Evolutionary conservation across 2,113 vertebrate genomes (phyloP).

Genomic region (Perccottus glenii): DNA sequence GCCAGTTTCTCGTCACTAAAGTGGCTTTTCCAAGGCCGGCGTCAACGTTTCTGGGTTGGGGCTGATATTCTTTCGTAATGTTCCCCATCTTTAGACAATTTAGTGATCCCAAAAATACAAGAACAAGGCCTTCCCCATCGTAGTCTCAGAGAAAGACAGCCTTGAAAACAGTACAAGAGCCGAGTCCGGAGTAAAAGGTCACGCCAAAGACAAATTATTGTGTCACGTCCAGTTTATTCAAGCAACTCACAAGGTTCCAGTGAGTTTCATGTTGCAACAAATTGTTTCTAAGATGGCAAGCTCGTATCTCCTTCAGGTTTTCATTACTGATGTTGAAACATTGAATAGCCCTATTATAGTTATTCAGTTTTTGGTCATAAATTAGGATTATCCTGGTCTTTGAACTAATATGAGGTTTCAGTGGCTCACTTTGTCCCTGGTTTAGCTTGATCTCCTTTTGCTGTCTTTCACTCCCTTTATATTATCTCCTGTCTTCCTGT

Average conservation of each 20-base stretch:
- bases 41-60: constrained; percentile 26
- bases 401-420: no score
- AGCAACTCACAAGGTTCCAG: not conserved
- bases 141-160: not conserved
- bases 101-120: constrained; percentile 22
- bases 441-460: no score
- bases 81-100: constrained; percentile 23
- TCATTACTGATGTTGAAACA: no score
- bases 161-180: not conserved
- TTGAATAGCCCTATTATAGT: no score
- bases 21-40: constrained; percentile 40
- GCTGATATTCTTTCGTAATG: constrained; percentile 13
- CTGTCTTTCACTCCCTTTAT: no score
- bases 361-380: no score
- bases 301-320: no score
- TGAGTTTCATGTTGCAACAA: not conserved
- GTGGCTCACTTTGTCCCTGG: no score
- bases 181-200: not conserved
- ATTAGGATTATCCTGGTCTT: no score
- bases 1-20: constrained; percentile 28
- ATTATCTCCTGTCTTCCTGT: no score
- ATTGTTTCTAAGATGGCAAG: no score
- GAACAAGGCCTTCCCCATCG: not conserved
- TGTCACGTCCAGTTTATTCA: not conserved
- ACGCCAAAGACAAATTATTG: not conserved